A percentile compares a stretch with the other conserved stretches of the same genome.
phyloP scores from a whole-genome alignment of 2,113 vertebrate genomes.

The Xiphophorus maculatus region DNA sequence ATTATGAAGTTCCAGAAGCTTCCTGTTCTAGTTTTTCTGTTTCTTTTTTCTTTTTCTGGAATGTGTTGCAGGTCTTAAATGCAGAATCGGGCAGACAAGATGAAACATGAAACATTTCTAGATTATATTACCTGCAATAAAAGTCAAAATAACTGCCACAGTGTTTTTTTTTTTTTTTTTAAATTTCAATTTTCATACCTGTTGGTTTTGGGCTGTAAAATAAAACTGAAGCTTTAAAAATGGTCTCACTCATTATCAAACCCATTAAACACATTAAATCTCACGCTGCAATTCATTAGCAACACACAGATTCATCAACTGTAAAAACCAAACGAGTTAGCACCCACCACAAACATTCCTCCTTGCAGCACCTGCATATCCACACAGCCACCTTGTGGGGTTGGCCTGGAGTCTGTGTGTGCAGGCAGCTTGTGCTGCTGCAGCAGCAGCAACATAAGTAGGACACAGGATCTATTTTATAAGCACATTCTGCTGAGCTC shows the following conservation, averaged over 20 bases:
- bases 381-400: not conserved
- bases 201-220: not conserved
- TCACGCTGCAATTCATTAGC: not conserved
- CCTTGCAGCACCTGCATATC: not conserved
- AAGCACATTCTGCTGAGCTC: conserved; percentile 49
- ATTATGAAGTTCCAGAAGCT: not conserved
- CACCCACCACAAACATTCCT: not conserved
- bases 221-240: not conserved
- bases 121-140: not conserved
- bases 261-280: not conserved
- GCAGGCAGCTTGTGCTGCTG: conserved; percentile 2
- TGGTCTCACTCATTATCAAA: not conserved
- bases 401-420: not conserved
- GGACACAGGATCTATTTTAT: conserved; percentile 48
- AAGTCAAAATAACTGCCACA: not conserved
- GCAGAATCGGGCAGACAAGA: not conserved
- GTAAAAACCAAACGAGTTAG: too few relatives aligned
- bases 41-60: not conserved
- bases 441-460: conserved; percentile 36
- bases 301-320: too few relatives aligned
- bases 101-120: not conserved
- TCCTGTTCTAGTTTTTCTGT: not conserved
- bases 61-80: not conserved
- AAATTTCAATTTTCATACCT: not conserved
- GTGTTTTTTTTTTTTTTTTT: not conserved